Evolutionary conservation across 1,140 invertebrate genomes (phyloP).

Genomic region (Drepana arcuata): DNA sequence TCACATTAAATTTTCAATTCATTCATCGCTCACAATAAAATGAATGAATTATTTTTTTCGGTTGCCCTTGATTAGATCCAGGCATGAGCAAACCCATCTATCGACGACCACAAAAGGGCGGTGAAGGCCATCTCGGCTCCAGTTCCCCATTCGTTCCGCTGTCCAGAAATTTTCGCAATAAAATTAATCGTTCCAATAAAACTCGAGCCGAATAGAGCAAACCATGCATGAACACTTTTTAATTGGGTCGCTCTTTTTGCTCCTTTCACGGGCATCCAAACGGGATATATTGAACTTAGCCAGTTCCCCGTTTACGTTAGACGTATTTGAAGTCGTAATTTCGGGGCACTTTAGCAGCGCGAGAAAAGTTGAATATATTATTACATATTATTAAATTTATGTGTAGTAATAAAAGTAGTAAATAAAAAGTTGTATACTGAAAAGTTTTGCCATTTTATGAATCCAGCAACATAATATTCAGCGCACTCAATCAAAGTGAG

Average conservation of each 20-base stretch:
- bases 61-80: constrained; percentile 51
- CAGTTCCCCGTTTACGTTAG: constrained; percentile 14
- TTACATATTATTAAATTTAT: too few relatives aligned
- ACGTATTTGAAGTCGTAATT: too few relatives aligned
- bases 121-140: constrained; percentile 34
- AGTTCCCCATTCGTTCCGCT: constrained; percentile 62
- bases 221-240: constrained; percentile 62
- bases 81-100: constrained; percentile 46
- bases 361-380: too few relatives aligned
- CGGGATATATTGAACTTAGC: constrained; percentile 50
- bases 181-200: constrained; percentile 71
- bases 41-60: constrained; percentile 30
- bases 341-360: too few relatives aligned
- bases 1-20: constrained; percentile 44
- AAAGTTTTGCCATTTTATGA: too few relatives aligned
- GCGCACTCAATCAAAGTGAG: constrained; percentile 42
- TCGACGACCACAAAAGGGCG: constrained; percentile 51
- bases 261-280: constrained; percentile 41
- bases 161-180: constrained; percentile 70
- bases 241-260: constrained; percentile 57
- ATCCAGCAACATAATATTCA: constrained; percentile 8
- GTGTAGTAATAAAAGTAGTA: too few relatives aligned
- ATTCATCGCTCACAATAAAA: constrained; percentile 36
- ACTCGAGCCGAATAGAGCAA: constrained; percentile 51
- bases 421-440: too few relatives aligned